Percentiles rank a stretch among this genome's conserved stretches.
Conservation (phyloP, 2,797 vertebrate genomes). For the Rhabdophis nuchalis region DNA sequence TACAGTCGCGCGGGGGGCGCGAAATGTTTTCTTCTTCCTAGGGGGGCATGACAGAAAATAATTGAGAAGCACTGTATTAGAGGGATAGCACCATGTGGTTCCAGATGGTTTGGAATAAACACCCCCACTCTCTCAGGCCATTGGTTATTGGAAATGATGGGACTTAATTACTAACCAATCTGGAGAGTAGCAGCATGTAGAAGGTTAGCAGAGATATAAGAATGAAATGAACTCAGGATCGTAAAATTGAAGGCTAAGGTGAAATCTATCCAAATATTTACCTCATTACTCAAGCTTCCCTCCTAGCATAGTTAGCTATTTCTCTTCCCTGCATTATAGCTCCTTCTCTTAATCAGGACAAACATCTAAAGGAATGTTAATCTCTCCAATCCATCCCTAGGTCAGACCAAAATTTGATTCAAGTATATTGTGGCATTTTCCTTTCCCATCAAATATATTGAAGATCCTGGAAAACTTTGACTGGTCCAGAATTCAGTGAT, state of each 20-base stretch:
- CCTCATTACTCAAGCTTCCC: not conserved
- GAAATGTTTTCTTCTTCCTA: too few relatives aligned
- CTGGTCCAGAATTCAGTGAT: not conserved
- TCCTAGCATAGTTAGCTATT: not conserved
- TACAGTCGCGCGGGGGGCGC: too few relatives aligned
- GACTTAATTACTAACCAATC: not conserved
- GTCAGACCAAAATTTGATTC: not conserved
- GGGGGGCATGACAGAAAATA: too few relatives aligned
- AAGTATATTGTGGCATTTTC: not conserved
- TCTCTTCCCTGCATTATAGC: not conserved
- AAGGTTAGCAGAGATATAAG: not conserved
- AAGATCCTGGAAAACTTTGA: not conserved
- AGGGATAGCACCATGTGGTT: not conserved
- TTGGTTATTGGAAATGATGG: not conserved
- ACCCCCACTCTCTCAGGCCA: not conserved
- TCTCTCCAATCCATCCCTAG: not conserved
- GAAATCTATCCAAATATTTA: not conserved
- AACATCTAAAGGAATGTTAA: not conserved
- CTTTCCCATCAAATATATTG: not conserved
- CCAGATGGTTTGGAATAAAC: not conserved
- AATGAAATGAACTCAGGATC: not conserved
- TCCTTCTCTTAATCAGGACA: not conserved
- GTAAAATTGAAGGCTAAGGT: not conserved
- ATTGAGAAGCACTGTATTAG: too few relatives aligned
- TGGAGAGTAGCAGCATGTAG: not conserved